Conservation (phyloP, 2,888 invertebrate genomes). For the Zele albiditarsus region DNA sequence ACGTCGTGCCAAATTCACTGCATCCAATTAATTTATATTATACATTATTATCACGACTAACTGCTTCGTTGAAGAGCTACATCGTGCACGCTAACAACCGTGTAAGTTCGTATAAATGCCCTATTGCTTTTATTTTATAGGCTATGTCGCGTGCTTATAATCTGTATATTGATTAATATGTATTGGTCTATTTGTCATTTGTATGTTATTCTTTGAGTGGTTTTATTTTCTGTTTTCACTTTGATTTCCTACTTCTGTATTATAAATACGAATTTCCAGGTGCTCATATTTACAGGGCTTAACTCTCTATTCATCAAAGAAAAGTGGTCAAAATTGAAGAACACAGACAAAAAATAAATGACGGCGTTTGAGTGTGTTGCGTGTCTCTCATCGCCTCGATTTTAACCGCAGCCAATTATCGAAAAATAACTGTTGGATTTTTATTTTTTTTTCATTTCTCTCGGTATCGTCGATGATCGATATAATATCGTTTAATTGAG, state of each 20-base stretch:
- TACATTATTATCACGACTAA: slow-evolving; percentile 26
- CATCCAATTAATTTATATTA: slow-evolving; percentile 24
- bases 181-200: background rate
- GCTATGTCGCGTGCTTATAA: slow-evolving; percentile 34
- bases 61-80: slow-evolving; percentile 39
- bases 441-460: background rate
- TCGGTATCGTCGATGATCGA: slow-evolving; percentile 39
- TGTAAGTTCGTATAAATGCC: slow-evolving; percentile 20
- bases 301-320: background rate
- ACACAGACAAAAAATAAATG: background rate
- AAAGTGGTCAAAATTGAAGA: background rate
- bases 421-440: slow-evolving; percentile 30
- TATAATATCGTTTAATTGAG: slow-evolving; percentile 2
- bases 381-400: slow-evolving; percentile 2
- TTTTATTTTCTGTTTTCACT: slow-evolving; percentile 1
- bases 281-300: slow-evolving; percentile 19
- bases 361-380: slow-evolving; percentile 20
- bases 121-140: slow-evolving; percentile 22
- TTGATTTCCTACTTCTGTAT: slow-evolving; percentile 33
- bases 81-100: slow-evolving; percentile 31
- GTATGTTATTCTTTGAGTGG: slow-evolving; percentile 23
- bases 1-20: slow-evolving; percentile 15
- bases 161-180: slow-evolving; percentile 36
- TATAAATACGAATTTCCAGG: slow-evolving; percentile 34
- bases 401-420: slow-evolving; percentile 23